Evolutionary conservation across 2,888 invertebrate species (phyloP), one percentile per base, ranked within the genome.

Genomic region (Clitarchus hookeri): DNA sequence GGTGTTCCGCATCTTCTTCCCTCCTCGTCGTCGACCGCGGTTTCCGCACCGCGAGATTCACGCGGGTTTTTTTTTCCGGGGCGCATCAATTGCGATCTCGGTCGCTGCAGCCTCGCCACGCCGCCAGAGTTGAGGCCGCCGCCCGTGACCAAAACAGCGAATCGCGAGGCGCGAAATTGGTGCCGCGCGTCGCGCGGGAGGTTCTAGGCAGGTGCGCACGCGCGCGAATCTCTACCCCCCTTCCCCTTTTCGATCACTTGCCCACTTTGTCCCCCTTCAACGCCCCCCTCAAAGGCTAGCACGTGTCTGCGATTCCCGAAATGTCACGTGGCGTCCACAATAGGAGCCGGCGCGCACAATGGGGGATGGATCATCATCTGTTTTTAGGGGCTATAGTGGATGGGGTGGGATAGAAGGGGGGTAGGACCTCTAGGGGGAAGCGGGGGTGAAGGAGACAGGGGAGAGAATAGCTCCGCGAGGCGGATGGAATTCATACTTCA

Each of bases 271-370:
- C n/a, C n/a, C 65, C 6, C 23, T 3, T 3, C 65, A n/a, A 8
- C 19, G 8, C 6, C 23, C 83, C 54, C 54, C 0, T 83, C 80
- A 26, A 27, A 65, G 65, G 65, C 65, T 19, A 65, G 65, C 85
- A 85, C 85, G 85, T 85, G 85, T 83, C 84, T 44, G 83, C 85
- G 84, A 80, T 86, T 86, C 84, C 77, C 82, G 82, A 83, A 83
- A 84, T 83, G 86, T 83, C 87, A 87, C 87, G 87, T 87, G 87
- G 77, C 87, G 36, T 27, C 77, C 83, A 87, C 87, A 87, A 87
- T 87, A 80, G 87, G 87, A 86, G 82, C 82, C 36, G 82, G 44
- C 44, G 82, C 27, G 36, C 82, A 82, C 27, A 27, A 82, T 82
- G 83, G 65, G 82, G 84, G n/a, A 84, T 85, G 65, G 65, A 65